phyloP scores from a whole-genome alignment of 1,140 invertebrate genomes.

The Drosophila ercepeae region DNA sequence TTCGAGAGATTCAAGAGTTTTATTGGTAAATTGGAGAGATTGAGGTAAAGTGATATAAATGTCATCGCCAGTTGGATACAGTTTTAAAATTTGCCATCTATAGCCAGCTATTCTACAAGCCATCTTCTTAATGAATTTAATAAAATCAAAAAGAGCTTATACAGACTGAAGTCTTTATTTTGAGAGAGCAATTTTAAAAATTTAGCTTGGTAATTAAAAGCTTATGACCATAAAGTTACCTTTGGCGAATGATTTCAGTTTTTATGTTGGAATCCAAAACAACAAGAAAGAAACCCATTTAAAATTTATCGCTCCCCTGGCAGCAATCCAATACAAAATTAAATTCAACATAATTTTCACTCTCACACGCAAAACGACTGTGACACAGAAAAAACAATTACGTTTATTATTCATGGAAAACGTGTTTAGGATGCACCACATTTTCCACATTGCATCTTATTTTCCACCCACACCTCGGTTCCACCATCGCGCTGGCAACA shows the following conservation, averaged over 20 bases:
- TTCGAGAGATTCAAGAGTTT: slow-evolving; percentile 65
- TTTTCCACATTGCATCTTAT: slow-evolving; percentile 48
- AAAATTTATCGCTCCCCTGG: slow-evolving; percentile 21
- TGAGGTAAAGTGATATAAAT: slow-evolving; percentile 77
- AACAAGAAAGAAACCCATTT: not conserved
- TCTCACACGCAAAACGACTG: slow-evolving; percentile 20
- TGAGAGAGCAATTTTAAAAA: not conserved
- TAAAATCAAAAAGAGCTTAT: not conserved
- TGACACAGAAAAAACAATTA: slow-evolving; percentile 71
- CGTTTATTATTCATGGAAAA: slow-evolving; percentile 61
- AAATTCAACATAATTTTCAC: slow-evolving; percentile 26
- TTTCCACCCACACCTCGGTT: slow-evolving; percentile 1
- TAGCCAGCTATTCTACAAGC: not conserved
- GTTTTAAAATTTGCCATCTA: not conserved
- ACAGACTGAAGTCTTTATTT: not conserved
- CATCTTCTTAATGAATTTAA: not conserved
- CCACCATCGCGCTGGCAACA: slow-evolving; percentile 30
- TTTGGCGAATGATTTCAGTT: not conserved
- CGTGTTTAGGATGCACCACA: slow-evolving; percentile 68
- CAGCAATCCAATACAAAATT: slow-evolving; percentile 47
- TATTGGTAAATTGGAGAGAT: slow-evolving; percentile 82
- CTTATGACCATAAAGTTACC: slow-evolving; percentile 1
- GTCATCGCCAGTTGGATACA: slow-evolving; percentile 29
- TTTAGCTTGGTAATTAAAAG: not conserved
- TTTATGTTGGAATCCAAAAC: not conserved